phyloP scores from a whole-genome alignment of 2,113 vertebrate genomes.

The Pardalotus punctatus region DNA sequence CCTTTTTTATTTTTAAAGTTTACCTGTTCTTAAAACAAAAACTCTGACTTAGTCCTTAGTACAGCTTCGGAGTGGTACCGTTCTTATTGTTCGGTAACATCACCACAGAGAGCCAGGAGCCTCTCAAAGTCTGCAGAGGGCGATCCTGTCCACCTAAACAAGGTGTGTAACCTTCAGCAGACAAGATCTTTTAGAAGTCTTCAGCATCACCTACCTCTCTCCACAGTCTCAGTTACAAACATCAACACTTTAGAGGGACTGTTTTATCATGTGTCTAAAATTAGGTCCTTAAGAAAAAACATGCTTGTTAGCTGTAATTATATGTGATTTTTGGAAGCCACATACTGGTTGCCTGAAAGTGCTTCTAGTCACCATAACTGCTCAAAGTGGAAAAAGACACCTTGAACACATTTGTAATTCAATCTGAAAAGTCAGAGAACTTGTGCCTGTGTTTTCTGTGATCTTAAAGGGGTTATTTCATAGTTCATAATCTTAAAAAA shows the following conservation, averaged over 20 bases:
- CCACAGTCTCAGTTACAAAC: not conserved
- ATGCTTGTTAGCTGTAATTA: not conserved
- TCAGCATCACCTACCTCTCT: not conserved
- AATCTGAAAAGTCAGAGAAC: not conserved
- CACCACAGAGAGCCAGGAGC: not conserved
- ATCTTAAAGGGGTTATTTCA: not conserved
- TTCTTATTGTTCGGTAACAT: not conserved
- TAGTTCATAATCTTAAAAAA: not conserved
- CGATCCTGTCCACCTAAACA: not conserved
- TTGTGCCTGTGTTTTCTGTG: not conserved
- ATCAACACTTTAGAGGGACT: not conserved
- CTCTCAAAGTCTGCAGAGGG: constrained; percentile 29
- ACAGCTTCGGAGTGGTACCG: not conserved
- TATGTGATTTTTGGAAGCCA: not conserved
- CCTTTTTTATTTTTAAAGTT: not conserved
- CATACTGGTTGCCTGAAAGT: rapidly evolving
- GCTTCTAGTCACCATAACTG: not conserved
- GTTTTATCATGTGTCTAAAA: not conserved
- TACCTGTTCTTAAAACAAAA: not conserved
- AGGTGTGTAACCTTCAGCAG: not conserved
- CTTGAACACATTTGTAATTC: not conserved
- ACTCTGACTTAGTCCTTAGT: not conserved
- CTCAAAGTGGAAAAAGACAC: not conserved
- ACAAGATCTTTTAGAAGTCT: not conserved
- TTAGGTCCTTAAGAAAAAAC: not conserved